A percentile compares a stretch with the other conserved stretches of the same genome.
These are phyloP conservation scores for Monomorium pharaonis DNA, from an alignment of 1,140 invertebrate species.

Conservation along the genomic window DNA sequence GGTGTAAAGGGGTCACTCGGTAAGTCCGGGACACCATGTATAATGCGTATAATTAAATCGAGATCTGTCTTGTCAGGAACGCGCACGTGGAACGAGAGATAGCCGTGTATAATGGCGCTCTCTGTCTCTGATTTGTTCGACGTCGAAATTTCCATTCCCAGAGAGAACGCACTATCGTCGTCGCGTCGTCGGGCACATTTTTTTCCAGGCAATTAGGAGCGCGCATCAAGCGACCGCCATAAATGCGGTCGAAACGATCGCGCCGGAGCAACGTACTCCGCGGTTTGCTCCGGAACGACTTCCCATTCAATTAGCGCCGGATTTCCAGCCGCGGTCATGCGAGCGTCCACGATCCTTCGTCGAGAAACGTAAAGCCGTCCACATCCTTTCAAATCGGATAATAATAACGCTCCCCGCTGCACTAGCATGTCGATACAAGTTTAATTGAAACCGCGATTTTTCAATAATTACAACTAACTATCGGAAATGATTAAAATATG, in stretches of 20 bases:
- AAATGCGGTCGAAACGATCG: constrained; percentile 12
- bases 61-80: neutral
- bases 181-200: neutral
- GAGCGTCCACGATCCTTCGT: neutral
- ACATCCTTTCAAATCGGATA: constrained; percentile 21
- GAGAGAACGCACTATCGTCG: too few species aligned
- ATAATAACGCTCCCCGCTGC: neutral
- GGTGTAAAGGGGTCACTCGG: neutral
- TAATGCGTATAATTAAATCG: constrained; percentile 10
- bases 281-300: constrained; percentile 20
- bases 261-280: neutral
- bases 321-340: neutral
- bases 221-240: constrained; percentile 45
- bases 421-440: neutral
- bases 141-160: constrained; percentile 27
- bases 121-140: neutral
- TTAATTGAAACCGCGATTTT: neutral
- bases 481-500: neutral
- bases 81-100: neutral
- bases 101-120: neutral
- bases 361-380: neutral
- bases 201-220: constrained; percentile 41
- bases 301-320: constrained; percentile 44
- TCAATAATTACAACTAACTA: neutral
- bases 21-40: neutral